Base-by-base conservation (phyloP, 2,113 vertebrate species). In the Notarius lentiginosus region DNA sequence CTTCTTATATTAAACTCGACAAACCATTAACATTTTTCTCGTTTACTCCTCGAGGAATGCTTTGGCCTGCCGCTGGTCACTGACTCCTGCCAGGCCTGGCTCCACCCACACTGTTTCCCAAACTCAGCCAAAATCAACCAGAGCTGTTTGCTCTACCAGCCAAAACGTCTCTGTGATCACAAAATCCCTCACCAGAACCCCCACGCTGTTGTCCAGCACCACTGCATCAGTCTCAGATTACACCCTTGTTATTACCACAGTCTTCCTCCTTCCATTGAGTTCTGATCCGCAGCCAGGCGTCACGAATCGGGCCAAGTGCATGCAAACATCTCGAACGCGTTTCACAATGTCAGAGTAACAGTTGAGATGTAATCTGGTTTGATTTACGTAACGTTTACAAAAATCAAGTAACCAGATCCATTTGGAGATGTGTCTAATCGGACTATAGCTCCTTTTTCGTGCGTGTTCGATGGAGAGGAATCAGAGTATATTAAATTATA, bases 201-300 rank as follows among this genome's bases (percentile, higher is more conserved):
- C 86, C 79, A 60, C 66, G 65, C 89, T 89, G 91, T 92, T 91
- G 91, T 93, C 83, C 75, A 7, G 86, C 56, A 76, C 79, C 86
- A 84, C 82, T 91, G 91, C 90, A 92, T 91, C 73, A n/a, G 88
- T 88, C 61, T 92, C 81, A 92, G 86, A 92, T 93, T 91, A 91
- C 90, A 91, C 86, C 82, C 79, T 80, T 80, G 73, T 90, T 90
- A 89, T 91, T 89, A 89, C 60, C 77, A 84, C 83, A 77, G 63
- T 87, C 80, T 30, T 87, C 84, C 79, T 20, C 27, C 55, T 80
- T 80, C 55, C 30, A 41, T 84, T 51, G 49, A 70, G 82, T 66
- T 34, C 49, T 84, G 49, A 72, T 56, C 66, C 6, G 15, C 63
- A 66, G 82, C 82, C 82, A 83, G 63, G 49, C 17, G n/a, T 84